phyloP scores from a whole-genome alignment of 64 coral and sea anemone genomes.

The Catalaphyllia jardinei region DNA sequence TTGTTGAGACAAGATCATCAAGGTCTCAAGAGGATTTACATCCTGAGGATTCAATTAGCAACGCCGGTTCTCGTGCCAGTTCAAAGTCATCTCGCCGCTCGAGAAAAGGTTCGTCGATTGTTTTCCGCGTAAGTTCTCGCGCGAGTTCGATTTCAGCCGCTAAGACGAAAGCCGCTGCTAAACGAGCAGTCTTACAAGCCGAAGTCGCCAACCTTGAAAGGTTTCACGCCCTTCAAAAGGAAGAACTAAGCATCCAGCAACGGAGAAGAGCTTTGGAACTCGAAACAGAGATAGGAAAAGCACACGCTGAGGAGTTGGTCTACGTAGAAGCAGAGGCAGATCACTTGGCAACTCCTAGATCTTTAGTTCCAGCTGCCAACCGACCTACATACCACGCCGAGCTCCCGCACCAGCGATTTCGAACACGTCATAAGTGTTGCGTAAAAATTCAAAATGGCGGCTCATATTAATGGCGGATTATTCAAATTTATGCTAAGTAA shows the following conservation, averaged over 20 bases:
- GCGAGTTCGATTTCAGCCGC: neutral
- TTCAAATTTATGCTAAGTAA: too few species aligned
- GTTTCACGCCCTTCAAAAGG: neutral
- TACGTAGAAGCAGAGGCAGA: constrained; percentile 34
- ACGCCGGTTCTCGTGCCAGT: neutral
- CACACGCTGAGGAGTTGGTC: neutral
- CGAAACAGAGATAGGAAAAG: neutral
- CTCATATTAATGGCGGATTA: too few species aligned
- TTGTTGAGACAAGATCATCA: neutral
- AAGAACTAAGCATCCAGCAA: neutral
- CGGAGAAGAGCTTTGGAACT: neutral
- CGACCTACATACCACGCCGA: neutral
- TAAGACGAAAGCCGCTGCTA: neutral
- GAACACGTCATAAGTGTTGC: too few species aligned
- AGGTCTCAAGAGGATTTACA: neutral
- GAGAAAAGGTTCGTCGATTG: neutral
- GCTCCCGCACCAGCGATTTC: too few species aligned
- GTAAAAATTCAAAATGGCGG: too few species aligned
- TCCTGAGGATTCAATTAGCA: neutral
- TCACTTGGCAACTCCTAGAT: neutral
- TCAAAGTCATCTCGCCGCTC: neutral
- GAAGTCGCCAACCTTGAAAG: neutral
- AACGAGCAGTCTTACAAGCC: constrained; percentile 4
- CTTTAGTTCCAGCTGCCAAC: neutral
- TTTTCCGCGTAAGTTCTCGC: neutral